Conservation (phyloP, 2,113 vertebrate species). For the Oncorhynchus kisutch region DNA sequence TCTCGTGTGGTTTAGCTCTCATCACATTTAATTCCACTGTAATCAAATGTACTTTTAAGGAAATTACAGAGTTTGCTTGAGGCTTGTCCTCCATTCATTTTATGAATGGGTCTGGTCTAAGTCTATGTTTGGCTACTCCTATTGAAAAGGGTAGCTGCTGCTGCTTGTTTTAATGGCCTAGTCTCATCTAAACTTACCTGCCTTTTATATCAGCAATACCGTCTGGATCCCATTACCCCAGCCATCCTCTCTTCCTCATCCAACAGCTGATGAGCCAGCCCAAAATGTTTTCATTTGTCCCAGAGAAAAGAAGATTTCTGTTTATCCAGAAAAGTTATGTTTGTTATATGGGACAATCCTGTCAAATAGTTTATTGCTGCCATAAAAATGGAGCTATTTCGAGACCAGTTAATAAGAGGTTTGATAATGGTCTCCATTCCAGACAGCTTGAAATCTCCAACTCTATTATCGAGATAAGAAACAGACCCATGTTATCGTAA, state of each 20-base stretch:
- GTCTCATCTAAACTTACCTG: slow-evolving; percentile 56
- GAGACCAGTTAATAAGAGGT: slow-evolving; percentile 4
- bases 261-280: slow-evolving; percentile 36
- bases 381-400: slow-evolving; percentile 26
- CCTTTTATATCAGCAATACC: slow-evolving; percentile 56
- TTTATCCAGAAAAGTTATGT: slow-evolving; percentile 38
- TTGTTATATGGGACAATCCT: slow-evolving; percentile 31
- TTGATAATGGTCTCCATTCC: not conserved
- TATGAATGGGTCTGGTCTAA: slow-evolving; percentile 12
- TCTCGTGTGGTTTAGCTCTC: slow-evolving; percentile 10
- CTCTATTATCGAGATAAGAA: slow-evolving; percentile 2
- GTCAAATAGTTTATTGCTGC: slow-evolving; percentile 23
- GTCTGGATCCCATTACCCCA: slow-evolving; percentile 59
- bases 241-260: not conserved
- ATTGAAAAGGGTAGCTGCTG: slow-evolving; percentile 32
- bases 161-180: slow-evolving; percentile 31
- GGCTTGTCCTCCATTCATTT: slow-evolving; percentile 35
- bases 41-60: slow-evolving; percentile 50
- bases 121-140: slow-evolving; percentile 21
- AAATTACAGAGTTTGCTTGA: slow-evolving; percentile 44
- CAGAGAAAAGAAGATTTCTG: slow-evolving; percentile 21
- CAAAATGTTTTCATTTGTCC: slow-evolving; percentile 52
- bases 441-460: slow-evolving; percentile 7
- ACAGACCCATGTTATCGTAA: not conserved
- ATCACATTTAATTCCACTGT: slow-evolving; percentile 49